A percentile compares a stretch with the other conserved stretches of the same genome.
Conservation (phyloP, 2,888 invertebrate species). For the Drosophila crucigera region DNA sequence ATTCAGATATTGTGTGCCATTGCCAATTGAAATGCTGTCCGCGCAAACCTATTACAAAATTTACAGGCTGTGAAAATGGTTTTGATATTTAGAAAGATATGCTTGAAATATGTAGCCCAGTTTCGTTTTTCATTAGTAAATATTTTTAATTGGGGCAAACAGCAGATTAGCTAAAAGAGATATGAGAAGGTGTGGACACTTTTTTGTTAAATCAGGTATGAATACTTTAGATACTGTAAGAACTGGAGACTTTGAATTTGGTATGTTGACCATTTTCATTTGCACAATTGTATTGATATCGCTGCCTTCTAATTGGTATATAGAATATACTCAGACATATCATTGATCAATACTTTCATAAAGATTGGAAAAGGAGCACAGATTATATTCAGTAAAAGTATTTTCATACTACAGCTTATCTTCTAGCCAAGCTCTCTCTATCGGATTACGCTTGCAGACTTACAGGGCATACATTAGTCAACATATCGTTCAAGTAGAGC, state of each 20-base stretch:
- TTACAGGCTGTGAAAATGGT: conserved; percentile 28
- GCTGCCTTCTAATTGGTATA: neutral
- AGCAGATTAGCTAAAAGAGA: no score
- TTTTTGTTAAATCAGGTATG: neutral
- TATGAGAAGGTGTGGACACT: neutral
- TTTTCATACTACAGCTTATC: neutral
- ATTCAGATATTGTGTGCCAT: conserved; percentile 21
- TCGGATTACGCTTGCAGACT: neutral
- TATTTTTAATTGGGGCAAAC: neutral
- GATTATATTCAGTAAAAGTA: fast-evolving
- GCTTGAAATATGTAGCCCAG: neutral
- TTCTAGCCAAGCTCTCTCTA: neutral
- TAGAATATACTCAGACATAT: neutral
- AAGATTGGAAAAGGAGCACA: neutral
- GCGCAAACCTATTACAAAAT: conserved; percentile 55
- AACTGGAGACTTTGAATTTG: neutral
- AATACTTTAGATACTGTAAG: neutral
- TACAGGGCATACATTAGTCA: conserved; percentile 9
- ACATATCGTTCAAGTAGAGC: neutral
- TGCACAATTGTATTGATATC: no score
- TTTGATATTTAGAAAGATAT: conserved; percentile 13
- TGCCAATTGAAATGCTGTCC: conserved; percentile 57
- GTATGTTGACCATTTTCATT: fast-evolving
- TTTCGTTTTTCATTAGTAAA: conserved; percentile 6
- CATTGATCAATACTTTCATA: neutral